Evolutionary conservation across 2,888 invertebrate genomes (phyloP).

Genomic region (Podabrus alpinus): DNA sequence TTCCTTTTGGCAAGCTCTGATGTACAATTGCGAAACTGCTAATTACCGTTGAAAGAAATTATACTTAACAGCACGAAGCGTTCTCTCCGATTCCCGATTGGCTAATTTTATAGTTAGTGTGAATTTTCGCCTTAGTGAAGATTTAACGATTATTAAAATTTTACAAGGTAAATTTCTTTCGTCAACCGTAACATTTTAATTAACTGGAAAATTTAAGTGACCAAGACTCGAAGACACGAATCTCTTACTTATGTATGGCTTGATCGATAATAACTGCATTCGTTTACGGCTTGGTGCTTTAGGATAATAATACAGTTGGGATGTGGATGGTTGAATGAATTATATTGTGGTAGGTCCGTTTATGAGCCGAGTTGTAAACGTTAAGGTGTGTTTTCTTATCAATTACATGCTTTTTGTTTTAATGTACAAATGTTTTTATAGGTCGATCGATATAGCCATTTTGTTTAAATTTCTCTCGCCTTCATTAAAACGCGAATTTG

Average conservation of each 20-base stretch:
- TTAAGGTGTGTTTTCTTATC: not conserved
- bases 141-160: not conserved
- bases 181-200: not conserved
- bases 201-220: not conserved
- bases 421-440: not conserved
- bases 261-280: conserved; percentile 11
- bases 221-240: not conserved
- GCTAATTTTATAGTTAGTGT: not conserved
- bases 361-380: not conserved
- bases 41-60: not conserved
- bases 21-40: not conserved
- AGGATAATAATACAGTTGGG: conserved; percentile 19
- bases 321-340: conserved; percentile 8
- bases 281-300: conserved; percentile 19
- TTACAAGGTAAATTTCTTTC: not conserved
- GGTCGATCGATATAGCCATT: not conserved
- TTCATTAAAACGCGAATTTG: not conserved
- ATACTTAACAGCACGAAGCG: not conserved
- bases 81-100: not conserved
- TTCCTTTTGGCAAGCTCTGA: not conserved
- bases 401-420: conserved; percentile 6
- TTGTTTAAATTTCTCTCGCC: not conserved
- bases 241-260: conserved; percentile 11
- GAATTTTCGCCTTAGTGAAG: not conserved
- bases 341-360: conserved; percentile 21